Evolutionary conservation across 2,113 vertebrate genomes (phyloP).

Genomic region (Apeltes quadracus): DNA sequence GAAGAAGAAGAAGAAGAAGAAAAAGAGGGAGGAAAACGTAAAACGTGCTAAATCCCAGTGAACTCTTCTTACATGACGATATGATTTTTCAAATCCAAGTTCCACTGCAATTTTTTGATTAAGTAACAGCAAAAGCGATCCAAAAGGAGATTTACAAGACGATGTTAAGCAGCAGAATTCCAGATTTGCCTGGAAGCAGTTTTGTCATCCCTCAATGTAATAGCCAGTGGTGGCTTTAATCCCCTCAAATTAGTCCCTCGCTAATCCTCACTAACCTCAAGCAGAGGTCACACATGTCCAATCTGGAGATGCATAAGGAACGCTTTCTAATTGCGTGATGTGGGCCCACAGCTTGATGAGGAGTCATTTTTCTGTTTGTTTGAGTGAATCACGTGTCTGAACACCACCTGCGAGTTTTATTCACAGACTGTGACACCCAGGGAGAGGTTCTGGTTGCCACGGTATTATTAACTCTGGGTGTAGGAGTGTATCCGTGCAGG

Average conservation of each 20-base stretch:
- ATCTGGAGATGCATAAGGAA: constrained; percentile 71
- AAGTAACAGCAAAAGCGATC: constrained; percentile 55
- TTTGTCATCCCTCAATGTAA: constrained; percentile 74
- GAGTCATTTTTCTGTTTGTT: constrained; percentile 47
- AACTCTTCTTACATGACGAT: constrained; percentile 46
- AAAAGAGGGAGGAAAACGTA: background rate
- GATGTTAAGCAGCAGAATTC: constrained; percentile 70
- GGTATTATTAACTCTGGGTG: background rate
- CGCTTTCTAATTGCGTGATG: constrained; percentile 59
- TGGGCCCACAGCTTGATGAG: constrained; percentile 29
- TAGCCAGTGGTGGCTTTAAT: constrained; percentile 78
- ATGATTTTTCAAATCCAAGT: constrained; percentile 60
- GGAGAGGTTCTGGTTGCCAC: background rate
- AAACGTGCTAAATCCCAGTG: constrained; percentile 33
- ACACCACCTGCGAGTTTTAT: background rate
- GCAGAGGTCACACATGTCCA: constrained; percentile 73
- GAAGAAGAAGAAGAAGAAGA: background rate
- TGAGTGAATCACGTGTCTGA: background rate
- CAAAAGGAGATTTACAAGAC: constrained; percentile 70
- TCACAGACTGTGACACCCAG: background rate
- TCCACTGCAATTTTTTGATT: constrained; percentile 62
- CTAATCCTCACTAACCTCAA: constrained; percentile 79
- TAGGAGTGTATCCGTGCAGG: background rate
- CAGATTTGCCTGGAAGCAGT: constrained; percentile 77
- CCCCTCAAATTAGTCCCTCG: constrained; percentile 77